Conservation (phyloP, 2,797 vertebrate species). For the Myripristis jacobus region DNA sequence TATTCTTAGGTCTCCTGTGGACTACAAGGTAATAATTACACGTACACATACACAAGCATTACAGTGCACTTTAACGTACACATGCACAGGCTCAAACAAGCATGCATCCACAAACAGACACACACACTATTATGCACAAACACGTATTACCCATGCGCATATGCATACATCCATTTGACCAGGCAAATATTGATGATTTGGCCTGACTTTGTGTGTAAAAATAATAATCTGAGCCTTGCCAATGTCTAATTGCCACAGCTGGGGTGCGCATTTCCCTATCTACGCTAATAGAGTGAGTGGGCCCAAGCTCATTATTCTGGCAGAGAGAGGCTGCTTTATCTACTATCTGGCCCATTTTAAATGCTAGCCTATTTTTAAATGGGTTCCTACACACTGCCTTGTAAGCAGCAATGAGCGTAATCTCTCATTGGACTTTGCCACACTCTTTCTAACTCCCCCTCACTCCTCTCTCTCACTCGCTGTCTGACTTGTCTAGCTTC, state of each 20-base stretch:
- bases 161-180: conserved; percentile 50
- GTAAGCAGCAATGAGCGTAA: conserved; percentile 63
- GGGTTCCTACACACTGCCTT: conserved; percentile 63
- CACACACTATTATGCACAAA: conserved; percentile 21
- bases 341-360: conserved; percentile 81
- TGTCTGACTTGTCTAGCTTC: not conserved
- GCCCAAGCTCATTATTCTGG: conserved; percentile 78
- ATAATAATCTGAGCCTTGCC: conserved; percentile 69
- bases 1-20: conserved; percentile 5
- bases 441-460: conserved; percentile 38
- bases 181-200: conserved; percentile 65
- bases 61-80: conserved; percentile 22
- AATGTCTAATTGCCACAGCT: conserved; percentile 71
- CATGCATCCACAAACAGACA: conserved; percentile 15
- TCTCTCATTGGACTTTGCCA: conserved; percentile 55
- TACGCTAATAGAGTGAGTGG: conserved; percentile 62
- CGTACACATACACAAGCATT: conserved; percentile 22
- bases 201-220: conserved; percentile 56
- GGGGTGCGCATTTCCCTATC: conserved; percentile 33
- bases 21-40: conserved; percentile 19
- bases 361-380: conserved; percentile 81
- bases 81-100: conserved; percentile 6
- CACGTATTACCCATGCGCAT: conserved; percentile 40
- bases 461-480: conserved; percentile 13
- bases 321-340: conserved; percentile 75